These are phyloP conservation scores for Centrocercus urophasianus DNA, from an alignment of 2,113 vertebrate genomes.

Conservation along the genomic window DNA sequence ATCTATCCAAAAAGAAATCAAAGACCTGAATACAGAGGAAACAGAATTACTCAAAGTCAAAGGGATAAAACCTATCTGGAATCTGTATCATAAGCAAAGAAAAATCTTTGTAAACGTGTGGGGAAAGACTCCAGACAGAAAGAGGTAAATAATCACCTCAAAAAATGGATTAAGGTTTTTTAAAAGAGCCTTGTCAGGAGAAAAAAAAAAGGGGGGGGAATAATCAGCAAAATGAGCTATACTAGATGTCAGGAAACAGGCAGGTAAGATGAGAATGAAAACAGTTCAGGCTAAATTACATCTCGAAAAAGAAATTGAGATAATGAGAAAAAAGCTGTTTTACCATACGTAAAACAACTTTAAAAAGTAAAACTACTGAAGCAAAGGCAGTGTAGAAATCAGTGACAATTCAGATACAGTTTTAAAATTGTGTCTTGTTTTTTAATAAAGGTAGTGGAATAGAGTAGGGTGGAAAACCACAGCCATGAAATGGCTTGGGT, in stretches of 20 bases:
- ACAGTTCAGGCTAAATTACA: neutral
- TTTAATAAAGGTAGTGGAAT: neutral
- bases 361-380: neutral
- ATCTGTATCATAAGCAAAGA: conserved; percentile 26
- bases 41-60: conserved; percentile 18
- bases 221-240: neutral
- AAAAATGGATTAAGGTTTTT: neutral
- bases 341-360: neutral
- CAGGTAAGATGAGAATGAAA: neutral
- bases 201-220: neutral
- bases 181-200: neutral
- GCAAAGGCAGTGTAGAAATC: neutral
- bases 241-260: neutral
- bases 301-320: neutral
- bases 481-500: neutral
- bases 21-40: conserved; percentile 12
- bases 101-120: conserved; percentile 3
- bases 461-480: neutral
- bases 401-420: neutral
- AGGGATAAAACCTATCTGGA: neutral
- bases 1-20: conserved; percentile 18
- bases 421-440: neutral
- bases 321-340: neutral
- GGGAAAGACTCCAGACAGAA: neutral
- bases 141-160: neutral